Evolutionary conservation across 2,797 vertebrate species (phyloP), one percentile per base, ranked within the genome.

Genomic region (Tinamus major): DNA sequence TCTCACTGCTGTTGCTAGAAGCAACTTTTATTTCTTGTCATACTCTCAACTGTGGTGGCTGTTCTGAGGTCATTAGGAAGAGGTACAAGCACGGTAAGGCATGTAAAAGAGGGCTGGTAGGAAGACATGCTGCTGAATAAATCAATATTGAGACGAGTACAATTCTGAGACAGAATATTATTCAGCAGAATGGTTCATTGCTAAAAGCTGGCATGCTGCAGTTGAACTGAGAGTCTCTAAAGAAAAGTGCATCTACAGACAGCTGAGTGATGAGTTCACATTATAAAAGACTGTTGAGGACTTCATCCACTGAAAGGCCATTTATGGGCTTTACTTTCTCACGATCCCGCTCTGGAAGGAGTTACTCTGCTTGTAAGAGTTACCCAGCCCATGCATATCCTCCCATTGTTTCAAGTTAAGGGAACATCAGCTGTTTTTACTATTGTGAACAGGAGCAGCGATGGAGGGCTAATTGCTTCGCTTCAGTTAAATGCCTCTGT

Each of bases 241-340:
- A 96, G 92, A 77, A 77, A 92, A 89, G 55, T 64, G 51, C 95
- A 79, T 76, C 91, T 87, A 31, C 74, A 80, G 84, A 74, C 89
- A 93, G 92, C 93, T 85, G 92, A 97, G 63, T 67, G 84, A 95
- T 95, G 92, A 92, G 93, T 97, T 97, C 94, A 92, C 78, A 49
- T 93, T 92, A 95, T 93, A 93, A 97, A 97, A 94, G 92, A 69
- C 87, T 93, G 61, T 71, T 95, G 85, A 83, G 82, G 79, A 96
- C 91, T 96, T 94, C 80, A 91, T 82, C 91, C 86, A 77, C 81
- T 79, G 62, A 96, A 96, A 96, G 89, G 93, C 93, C 92, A 93
- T 97, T 97, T 96, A 95, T 29, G 8, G 81, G 84, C 84, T 91
- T 92, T 70, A 90, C 95, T 98, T 97, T 95, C 95, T 96, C 94